phyloP scores from a whole-genome alignment of 2,888 invertebrate genomes.

The Epinotia nisella region DNA sequence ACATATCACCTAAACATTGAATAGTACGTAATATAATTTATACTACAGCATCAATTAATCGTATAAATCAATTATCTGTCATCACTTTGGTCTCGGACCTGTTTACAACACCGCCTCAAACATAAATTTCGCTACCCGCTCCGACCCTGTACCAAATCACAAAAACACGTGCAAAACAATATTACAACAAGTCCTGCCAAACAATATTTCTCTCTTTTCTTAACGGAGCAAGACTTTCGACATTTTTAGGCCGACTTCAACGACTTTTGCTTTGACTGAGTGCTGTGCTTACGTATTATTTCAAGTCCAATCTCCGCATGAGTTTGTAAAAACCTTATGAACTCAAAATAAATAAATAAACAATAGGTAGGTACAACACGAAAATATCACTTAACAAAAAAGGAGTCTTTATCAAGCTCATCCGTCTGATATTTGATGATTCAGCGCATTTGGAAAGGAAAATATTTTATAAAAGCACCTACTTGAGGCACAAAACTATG shows the following conservation, averaged over 20 bases:
- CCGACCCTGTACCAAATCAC: conserved; percentile 17
- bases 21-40: conserved; percentile 16
- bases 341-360: not conserved
- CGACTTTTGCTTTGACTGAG: not conserved
- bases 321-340: conserved; percentile 8
- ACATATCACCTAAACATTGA: conserved; percentile 36
- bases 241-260: conserved; percentile 26
- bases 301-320: not conserved
- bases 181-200: conserved; percentile 17
- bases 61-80: conserved; percentile 38
- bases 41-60: conserved; percentile 37
- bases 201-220: conserved; percentile 4
- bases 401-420: not conserved
- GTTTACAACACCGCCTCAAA: conserved; percentile 24
- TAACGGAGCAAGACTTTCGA: conserved; percentile 14
- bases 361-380: conserved; percentile 19
- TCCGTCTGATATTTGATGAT: not conserved
- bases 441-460: not conserved
- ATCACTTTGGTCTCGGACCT: conserved; percentile 28
- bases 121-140: conserved; percentile 20
- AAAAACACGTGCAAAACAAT: not conserved
- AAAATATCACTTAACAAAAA: conserved; percentile 12
- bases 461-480: not conserved
- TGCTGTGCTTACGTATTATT: not conserved
- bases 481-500: not conserved